These are phyloP conservation scores for Megatriorchis doriae DNA, from an alignment of 2,113 vertebrate genomes.

Conservation along the genomic window DNA sequence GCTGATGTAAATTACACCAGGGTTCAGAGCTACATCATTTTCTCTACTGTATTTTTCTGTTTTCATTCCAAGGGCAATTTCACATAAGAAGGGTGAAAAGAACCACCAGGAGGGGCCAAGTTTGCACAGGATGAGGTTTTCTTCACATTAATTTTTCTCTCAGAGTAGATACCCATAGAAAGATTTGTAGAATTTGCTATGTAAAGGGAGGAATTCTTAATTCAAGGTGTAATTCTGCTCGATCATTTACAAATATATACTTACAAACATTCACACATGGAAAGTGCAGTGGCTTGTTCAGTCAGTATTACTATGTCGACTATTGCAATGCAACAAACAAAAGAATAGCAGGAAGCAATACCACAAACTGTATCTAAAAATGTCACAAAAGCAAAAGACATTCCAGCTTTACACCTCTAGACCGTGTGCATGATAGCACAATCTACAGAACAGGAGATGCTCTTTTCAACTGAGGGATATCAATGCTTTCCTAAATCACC, in stretches of 20 bases:
- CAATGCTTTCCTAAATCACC: background rate
- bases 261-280: background rate
- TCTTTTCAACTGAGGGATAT: background rate
- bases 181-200: background rate
- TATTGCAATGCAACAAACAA: background rate
- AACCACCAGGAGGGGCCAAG: background rate
- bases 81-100: background rate
- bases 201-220: background rate
- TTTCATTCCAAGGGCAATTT: background rate
- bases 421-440: background rate
- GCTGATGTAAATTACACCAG: background rate
- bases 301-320: background rate
- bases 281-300: background rate
- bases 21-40: background rate
- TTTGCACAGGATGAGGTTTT: background rate
- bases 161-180: no score
- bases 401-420: background rate
- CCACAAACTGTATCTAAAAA: background rate
- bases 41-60: background rate
- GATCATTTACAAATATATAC: background rate
- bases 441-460: background rate
- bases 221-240: background rate
- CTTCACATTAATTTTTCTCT: background rate
- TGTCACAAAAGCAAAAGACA: background rate
- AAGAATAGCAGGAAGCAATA: background rate